Base-by-base conservation (phyloP, 2,797 vertebrate species). In the Apogon hyalosoma region DNA sequence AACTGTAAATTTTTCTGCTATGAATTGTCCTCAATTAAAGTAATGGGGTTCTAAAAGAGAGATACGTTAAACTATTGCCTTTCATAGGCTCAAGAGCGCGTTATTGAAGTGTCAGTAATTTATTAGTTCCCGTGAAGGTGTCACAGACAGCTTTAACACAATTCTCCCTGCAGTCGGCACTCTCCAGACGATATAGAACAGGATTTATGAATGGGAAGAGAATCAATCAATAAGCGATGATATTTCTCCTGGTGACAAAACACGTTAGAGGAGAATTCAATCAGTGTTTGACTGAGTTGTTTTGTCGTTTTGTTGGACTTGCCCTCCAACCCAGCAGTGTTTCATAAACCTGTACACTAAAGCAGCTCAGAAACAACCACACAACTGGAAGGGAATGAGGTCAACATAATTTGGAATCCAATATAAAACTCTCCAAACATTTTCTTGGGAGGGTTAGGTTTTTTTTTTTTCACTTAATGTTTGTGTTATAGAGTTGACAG, bases 11-110 rank as follows among this genome's bases (percentile, higher is more conserved):
- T 80, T 41, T 77, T 79, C 57, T 31, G 80, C 71, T 80, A 75
- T 79, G 80, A 85, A 89, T 84, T 82, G 86, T 83, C 79, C 82
- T 90, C 84, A 80, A 88, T 90, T 92, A 93, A 90, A 92, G 86
- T 89, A 90, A 92, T 90, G 77, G 76, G 69, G 8, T 81, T 90
- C 74, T 87, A 79, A 90, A 85, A 86, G 83, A 87, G 69, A 84
- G 71, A 64, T 85, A 59, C 49, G 71, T 87, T 91, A 84, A 91
- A 89, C 82, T 83, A 87, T 85, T 89, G 85, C 79, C 42, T 88
- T 87, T 84, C 73, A 79, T 82, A 80, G 76, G 79, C 79, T 67
- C 67, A 77, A 74, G 69, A 86, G 75, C 75, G 63, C 67, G 28
- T 87, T 87, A 87, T 87, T 86, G 70, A 83, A 88, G 82, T 82